These are phyloP conservation scores for Coregonus suidteri DNA, from an alignment of 2,797 vertebrate species.

Conservation along the genomic window DNA sequence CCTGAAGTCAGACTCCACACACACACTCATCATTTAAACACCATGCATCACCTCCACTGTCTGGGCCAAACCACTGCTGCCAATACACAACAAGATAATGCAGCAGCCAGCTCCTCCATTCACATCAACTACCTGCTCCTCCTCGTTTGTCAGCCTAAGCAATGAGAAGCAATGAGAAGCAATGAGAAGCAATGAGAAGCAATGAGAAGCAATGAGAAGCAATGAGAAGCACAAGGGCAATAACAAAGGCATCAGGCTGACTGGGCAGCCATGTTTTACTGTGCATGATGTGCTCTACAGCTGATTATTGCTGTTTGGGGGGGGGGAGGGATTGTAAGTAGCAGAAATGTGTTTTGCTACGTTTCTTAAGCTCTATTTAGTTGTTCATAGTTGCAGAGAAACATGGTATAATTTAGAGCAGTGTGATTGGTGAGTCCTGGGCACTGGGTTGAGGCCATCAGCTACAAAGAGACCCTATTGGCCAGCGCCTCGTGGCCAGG, in stretches of 20 bases:
- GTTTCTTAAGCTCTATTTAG: not conserved
- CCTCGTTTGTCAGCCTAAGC: conserved; percentile 42
- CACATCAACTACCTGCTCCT: conserved; percentile 27
- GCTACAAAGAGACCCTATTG: conserved; percentile 19
- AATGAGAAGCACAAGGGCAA: conserved; percentile 18
- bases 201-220: conserved; percentile 20
- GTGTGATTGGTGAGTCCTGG: not conserved
- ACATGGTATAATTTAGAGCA: not conserved
- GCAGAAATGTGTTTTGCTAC: too few species aligned
- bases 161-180: conserved; percentile 30
- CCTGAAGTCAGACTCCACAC: conserved; percentile 36
- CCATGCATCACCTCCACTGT: conserved; percentile 56
- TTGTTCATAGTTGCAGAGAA: not conserved
- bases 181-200: conserved; percentile 24
- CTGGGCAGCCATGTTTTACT: conserved; percentile 27
- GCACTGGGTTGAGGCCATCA: not conserved
- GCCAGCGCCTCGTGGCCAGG: not conserved
- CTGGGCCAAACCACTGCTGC: conserved; percentile 28
- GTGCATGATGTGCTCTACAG: not conserved
- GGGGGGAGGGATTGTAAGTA: too few species aligned
- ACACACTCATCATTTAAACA: conserved; percentile 8
- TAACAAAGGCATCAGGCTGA: conserved; percentile 36
- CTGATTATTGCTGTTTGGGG: too few species aligned
- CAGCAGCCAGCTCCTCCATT: conserved; percentile 37
- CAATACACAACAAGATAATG: conserved; percentile 58